A percentile compares a stretch with the other conserved stretches of the same genome.
Evolutionary conservation across 2,888 invertebrate species (phyloP).

Genomic region (Drosophila nr. medialis): DNA sequence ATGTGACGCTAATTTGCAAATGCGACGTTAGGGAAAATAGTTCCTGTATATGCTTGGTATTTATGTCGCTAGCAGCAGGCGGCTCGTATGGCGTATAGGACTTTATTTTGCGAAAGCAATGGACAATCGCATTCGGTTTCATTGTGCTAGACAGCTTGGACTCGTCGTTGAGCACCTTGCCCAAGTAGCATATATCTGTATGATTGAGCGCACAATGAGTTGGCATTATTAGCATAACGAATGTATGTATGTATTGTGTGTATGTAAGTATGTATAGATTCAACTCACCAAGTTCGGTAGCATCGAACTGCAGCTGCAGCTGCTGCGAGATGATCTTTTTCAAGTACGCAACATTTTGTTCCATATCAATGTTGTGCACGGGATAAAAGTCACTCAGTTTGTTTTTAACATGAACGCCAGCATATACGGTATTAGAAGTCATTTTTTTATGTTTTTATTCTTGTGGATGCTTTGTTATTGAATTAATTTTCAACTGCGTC

Average conservation of each 20-base stretch:
- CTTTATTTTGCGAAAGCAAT: slow-evolving; percentile 85
- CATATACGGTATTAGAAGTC: slow-evolving; percentile 72
- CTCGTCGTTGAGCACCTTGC: slow-evolving; percentile 87
- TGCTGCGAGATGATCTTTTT: slow-evolving; percentile 85
- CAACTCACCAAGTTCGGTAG: slow-evolving; percentile 86
- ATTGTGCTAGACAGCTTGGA: slow-evolving; percentile 85
- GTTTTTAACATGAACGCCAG: slow-evolving; percentile 86
- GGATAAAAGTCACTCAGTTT: slow-evolving; percentile 86
- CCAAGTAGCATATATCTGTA: slow-evolving; percentile 89
- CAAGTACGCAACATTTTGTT: slow-evolving; percentile 86
- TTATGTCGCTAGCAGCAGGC: slow-evolving; percentile 61
- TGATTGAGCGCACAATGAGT: slow-evolving; percentile 52
- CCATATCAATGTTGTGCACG: slow-evolving; percentile 86
- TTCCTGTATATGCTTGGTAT: slow-evolving; percentile 71
- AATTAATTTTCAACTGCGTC: slow-evolving; percentile 50
- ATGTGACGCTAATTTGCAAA: slow-evolving; percentile 84
- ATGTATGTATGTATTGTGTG: background rate
- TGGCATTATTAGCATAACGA: slow-evolving; percentile 36
- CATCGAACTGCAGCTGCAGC: slow-evolving; percentile 85
- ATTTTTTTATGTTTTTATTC: slow-evolving; percentile 15
- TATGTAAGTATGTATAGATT: slow-evolving; percentile 36
- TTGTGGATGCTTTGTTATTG: slow-evolving; percentile 37
- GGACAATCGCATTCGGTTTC: slow-evolving; percentile 86
- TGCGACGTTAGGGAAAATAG: slow-evolving; percentile 83
- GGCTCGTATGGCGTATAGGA: slow-evolving; percentile 71